Evolutionary conservation across 2,888 invertebrate species (phyloP).

Genomic region (Pristionchus fissidentatus): DNA sequence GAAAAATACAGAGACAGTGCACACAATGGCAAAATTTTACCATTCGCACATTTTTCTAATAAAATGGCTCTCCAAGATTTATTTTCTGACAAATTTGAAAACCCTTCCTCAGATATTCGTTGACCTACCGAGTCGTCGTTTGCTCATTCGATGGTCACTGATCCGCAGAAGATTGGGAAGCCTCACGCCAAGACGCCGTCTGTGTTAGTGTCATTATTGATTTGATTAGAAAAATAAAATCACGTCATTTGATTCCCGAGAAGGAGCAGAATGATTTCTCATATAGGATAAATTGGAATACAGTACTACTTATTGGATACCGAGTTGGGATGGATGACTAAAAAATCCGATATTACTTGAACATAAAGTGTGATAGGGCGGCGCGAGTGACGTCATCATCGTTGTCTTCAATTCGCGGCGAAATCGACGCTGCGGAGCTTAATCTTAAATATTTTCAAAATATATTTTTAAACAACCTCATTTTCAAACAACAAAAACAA

Average conservation of each 20-base stretch:
- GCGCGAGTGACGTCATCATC: neutral
- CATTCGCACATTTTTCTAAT: no score
- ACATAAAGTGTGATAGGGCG: slow-evolving; percentile 12
- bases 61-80: no score
- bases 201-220: slow-evolving; percentile 41
- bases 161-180: slow-evolving; percentile 57
- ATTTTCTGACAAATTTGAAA: no score
- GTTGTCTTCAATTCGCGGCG: neutral
- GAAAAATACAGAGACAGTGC: no score
- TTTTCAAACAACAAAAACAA: no score
- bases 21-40: no score
- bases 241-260: no score
- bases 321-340: neutral
- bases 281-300: neutral
- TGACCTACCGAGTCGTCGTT: slow-evolving; percentile 56
- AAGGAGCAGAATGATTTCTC: no score
- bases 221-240: neutral
- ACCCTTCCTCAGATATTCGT: neutral
- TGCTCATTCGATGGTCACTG: slow-evolving; percentile 53
- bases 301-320: neutral
- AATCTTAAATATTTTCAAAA: neutral
- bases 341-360: neutral
- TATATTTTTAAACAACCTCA: no score
- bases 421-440: neutral
- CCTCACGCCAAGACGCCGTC: slow-evolving; percentile 55